phyloP scores from a whole-genome alignment of 2,888 invertebrate species.

The Leptopilina syphax region DNA sequence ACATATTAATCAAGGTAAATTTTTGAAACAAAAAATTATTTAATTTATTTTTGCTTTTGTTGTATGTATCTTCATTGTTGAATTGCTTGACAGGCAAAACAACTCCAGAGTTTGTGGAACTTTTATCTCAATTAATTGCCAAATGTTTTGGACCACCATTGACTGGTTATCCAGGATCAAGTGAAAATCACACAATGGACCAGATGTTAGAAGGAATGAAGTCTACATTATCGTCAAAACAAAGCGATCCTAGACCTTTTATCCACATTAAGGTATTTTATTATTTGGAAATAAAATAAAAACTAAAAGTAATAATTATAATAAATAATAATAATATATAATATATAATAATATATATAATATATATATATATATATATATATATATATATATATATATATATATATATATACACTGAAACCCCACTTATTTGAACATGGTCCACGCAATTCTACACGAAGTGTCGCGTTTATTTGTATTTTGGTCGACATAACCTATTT shows the following conservation, averaged over 20 bases:
- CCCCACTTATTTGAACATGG: no score
- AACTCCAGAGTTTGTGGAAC: conserved; percentile 69
- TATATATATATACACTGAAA: no score
- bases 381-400: no score
- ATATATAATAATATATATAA: no score
- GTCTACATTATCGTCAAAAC: conserved; percentile 69
- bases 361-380: no score
- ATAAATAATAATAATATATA: no score
- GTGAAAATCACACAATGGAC: conserved; percentile 69
- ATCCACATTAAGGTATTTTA: conserved; percentile 71
- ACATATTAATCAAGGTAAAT: conserved; percentile 70
- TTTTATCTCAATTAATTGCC: conserved; percentile 70
- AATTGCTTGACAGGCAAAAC: conserved; percentile 63
- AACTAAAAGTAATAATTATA: no score
- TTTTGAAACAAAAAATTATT: conserved; percentile 14
- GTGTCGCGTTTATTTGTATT: no score
- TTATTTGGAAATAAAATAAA: not conserved
- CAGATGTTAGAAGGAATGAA: conserved; percentile 74
- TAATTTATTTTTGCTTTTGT: not conserved
- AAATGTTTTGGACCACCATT: conserved; percentile 72
- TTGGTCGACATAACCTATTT: no score
- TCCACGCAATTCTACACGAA: no score
- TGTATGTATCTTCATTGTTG: conserved; percentile 1
- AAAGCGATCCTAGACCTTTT: conserved; percentile 70
- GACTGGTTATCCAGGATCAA: conserved; percentile 71